Percentiles rank a stretch among this genome's conserved stretches.
phyloP scores from a whole-genome alignment of 2,113 vertebrate genomes.

The Suncus etruscus region DNA sequence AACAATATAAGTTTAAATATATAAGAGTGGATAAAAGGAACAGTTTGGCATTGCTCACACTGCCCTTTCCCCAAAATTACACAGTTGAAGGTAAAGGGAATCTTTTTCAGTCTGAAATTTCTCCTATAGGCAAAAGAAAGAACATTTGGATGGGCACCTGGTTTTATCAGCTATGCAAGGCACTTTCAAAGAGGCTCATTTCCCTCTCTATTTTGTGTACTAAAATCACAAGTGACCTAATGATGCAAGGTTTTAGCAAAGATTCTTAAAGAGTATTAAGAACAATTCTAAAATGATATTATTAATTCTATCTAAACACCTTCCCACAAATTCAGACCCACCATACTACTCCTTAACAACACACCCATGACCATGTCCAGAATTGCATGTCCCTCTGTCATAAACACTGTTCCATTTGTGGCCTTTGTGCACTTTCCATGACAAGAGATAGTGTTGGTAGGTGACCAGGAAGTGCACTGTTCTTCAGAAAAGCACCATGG shows the following conservation, averaged over 20 bases:
- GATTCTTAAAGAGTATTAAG: not conserved
- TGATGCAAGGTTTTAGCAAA: not conserved
- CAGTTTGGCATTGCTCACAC: not conserved
- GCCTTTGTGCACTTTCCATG: not conserved
- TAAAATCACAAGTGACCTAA: too few species aligned
- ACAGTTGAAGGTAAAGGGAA: not conserved
- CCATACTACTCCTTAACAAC: not conserved
- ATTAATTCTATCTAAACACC: not conserved
- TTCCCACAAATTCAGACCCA: not conserved
- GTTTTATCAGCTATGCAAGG: not conserved
- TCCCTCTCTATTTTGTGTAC: not conserved
- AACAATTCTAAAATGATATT: not conserved
- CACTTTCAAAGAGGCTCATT: not conserved
- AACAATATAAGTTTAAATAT: not conserved
- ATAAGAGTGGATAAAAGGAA: not conserved
- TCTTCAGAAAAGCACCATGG: not conserved
- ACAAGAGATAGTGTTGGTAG: not conserved
- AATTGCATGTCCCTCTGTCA: not conserved
- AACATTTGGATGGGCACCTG: not conserved
- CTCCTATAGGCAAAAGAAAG: not conserved
- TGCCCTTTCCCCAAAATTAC: not conserved
- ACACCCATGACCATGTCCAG: not conserved
- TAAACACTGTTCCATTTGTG: not conserved
- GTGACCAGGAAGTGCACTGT: not conserved
- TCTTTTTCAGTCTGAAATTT: not conserved